Evolutionary conservation across 2,888 invertebrate species (phyloP), one percentile per base, ranked within the genome.

Genomic region (Ophioninae sp.): DNA sequence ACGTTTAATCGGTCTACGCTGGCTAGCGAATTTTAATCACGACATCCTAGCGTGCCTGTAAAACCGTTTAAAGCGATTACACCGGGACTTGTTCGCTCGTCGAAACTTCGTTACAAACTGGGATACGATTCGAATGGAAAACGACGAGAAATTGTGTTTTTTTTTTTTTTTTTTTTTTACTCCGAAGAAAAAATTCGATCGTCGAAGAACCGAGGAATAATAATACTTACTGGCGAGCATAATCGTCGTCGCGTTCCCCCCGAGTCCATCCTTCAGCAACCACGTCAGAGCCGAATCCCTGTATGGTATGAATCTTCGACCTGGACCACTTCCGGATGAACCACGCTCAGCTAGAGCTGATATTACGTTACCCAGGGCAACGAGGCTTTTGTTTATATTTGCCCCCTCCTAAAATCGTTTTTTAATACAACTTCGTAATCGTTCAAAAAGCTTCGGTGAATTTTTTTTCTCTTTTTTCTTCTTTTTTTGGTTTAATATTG

Each of bases 311-410:
- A 96, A 97, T 88, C 95, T 89, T 86, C 88, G 89, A 68, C 90
- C 89, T 44, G 90, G 92, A 87, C 89, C 87, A 87, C 89, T 89
- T 90, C 92, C 85, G 87, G 88, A 87, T 77, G 89, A 88, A 68
- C 90, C 90, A 86, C 89, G 89, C 79, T 90, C 91, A 56, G 90
- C 96, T 87, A 97, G 93, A 57, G 96, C 95, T 39, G 96, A 96
- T 89, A 97, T 97, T 86, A 97, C 97, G 93, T 96, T 97, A 89
- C 97, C 96, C 62, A 97, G 94, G 39, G 97, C 96, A 59, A 97
- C 97, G 81, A 97, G 93, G 72, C 97, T 97, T 90, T 96, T 96
- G 93, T 97, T 97, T 90, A 97, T 97, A 89, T 96, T 96, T 68
- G 94, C 93, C 17, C 94, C 94, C 91, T 95, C 94, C 91, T 91